A percentile compares a stretch with the other conserved stretches of the same genome.
phyloP scores from a whole-genome alignment of 2,113 vertebrate genomes.

The Danio rerio region DNA sequence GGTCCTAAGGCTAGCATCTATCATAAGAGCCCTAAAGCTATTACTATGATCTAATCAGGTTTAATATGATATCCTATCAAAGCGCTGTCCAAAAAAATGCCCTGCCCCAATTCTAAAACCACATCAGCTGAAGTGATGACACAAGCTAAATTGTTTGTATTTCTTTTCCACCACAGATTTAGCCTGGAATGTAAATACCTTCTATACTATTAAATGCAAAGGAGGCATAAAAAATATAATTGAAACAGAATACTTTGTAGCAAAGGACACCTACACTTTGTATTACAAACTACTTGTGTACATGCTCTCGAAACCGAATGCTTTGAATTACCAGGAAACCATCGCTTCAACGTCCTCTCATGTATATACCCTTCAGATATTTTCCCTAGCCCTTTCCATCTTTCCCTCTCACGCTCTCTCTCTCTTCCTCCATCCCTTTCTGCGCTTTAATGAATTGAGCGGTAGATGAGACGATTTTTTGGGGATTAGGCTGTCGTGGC shows the following conservation, averaged over 20 bases:
- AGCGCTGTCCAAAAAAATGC: slow-evolving; percentile 77
- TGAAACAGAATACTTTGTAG: background rate
- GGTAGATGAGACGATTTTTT: slow-evolving; percentile 58
- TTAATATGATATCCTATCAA: slow-evolving; percentile 82
- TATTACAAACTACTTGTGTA: slow-evolving; percentile 6
- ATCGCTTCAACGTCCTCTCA: background rate
- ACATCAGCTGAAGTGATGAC: slow-evolving; percentile 74
- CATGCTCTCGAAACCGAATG: too few relatives aligned
- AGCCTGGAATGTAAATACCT: background rate
- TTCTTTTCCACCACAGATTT: slow-evolving; percentile 14
- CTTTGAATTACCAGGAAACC: slow-evolving; percentile 33
- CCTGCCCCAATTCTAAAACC: slow-evolving; percentile 78
- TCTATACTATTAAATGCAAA: background rate
- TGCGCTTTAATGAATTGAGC: slow-evolving; percentile 45
- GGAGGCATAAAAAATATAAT: background rate
- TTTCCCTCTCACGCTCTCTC: background rate
- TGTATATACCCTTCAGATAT: slow-evolving; percentile 30
- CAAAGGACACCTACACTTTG: background rate
- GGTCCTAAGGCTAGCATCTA: slow-evolving; percentile 77
- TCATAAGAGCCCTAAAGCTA: slow-evolving; percentile 83
- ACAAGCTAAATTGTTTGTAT: slow-evolving; percentile 43
- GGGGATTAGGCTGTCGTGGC: slow-evolving; percentile 52
- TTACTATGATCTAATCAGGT: slow-evolving; percentile 84
- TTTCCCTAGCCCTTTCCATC: background rate
- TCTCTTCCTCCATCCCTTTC: background rate